Conservation (phyloP, 2,888 invertebrate genomes). For the Troides oblongomaculatus region DNA sequence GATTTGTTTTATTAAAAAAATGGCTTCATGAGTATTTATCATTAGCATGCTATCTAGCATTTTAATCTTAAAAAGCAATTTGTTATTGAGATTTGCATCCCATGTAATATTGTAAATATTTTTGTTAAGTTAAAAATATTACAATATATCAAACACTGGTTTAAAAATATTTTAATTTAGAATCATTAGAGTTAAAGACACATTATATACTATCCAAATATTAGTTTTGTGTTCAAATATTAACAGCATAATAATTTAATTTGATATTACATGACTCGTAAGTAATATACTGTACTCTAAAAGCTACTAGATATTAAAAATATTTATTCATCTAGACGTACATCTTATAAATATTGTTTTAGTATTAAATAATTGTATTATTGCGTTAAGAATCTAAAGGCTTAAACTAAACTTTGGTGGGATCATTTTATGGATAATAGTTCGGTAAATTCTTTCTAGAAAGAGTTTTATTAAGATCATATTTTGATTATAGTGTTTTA, state of each 20-base stretch:
- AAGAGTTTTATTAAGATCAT: conserved; percentile 19
- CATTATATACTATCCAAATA: conserved; percentile 23
- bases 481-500: neutral
- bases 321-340: conserved; percentile 19
- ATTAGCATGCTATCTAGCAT: neutral
- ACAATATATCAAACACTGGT: conserved; percentile 29
- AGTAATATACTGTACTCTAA: conserved; percentile 15
- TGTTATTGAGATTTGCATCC: conserved; percentile 10
- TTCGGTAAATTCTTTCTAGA: conserved; percentile 51
- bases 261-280: conserved; percentile 23
- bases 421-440: conserved; percentile 63
- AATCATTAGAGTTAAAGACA: conserved; percentile 16
- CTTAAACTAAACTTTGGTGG: conserved; percentile 79
- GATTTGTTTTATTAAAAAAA: neutral
- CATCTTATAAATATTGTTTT: conserved; percentile 31
- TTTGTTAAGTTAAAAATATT: conserved; percentile 22
- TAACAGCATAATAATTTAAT: conserved; percentile 28
- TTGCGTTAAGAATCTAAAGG: conserved; percentile 60
- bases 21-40: neutral
- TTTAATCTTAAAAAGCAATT: conserved; percentile 5
- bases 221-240: conserved; percentile 20
- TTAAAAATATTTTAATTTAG: conserved; percentile 23
- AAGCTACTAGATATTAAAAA: conserved; percentile 13
- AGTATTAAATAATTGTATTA: conserved; percentile 43
- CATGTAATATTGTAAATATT: conserved; percentile 2